These are phyloP conservation scores for Pseudopleuronectes americanus DNA, from an alignment of 2,797 vertebrate genomes.

Conservation along the genomic window DNA sequence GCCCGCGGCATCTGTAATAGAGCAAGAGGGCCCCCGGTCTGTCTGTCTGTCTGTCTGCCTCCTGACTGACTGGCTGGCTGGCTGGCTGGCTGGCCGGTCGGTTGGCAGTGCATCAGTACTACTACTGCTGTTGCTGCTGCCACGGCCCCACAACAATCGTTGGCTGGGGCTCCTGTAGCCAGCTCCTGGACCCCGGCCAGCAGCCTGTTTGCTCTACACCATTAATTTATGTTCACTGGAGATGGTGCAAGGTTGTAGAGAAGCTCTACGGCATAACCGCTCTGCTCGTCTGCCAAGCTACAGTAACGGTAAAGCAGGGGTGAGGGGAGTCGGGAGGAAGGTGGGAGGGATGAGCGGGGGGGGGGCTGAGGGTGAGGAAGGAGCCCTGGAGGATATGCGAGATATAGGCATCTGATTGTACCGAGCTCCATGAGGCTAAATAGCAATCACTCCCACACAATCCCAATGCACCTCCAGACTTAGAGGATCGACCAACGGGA, in stretches of 20 bases:
- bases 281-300: constrained; percentile 88
- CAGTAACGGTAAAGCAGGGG: constrained; percentile 77
- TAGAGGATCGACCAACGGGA: constrained; percentile 54
- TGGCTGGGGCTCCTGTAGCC: constrained; percentile 85
- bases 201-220: constrained; percentile 92
- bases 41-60: constrained; percentile 76
- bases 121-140: constrained; percentile 51
- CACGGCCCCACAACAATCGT: constrained; percentile 86
- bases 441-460: constrained; percentile 86
- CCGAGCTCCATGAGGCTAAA: constrained; percentile 85
- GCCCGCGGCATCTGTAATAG: constrained; percentile 83
- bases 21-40: constrained; percentile 81
- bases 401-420: constrained; percentile 82
- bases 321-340: constrained; percentile 57
- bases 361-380: constrained; percentile 67
- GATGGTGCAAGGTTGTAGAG: constrained; percentile 92
- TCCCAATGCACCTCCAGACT: constrained; percentile 79
- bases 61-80: constrained; percentile 41
- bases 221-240: constrained; percentile 94
- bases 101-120: constrained; percentile 85
- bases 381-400: constrained; percentile 83
- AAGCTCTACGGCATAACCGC: constrained; percentile 85
- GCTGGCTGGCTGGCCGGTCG: constrained; percentile 53
- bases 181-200: constrained; percentile 86
- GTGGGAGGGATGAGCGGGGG: constrained; percentile 41